phyloP scores from a whole-genome alignment of 2,113 vertebrate genomes.

The cat (Felis catus) region DNA sequence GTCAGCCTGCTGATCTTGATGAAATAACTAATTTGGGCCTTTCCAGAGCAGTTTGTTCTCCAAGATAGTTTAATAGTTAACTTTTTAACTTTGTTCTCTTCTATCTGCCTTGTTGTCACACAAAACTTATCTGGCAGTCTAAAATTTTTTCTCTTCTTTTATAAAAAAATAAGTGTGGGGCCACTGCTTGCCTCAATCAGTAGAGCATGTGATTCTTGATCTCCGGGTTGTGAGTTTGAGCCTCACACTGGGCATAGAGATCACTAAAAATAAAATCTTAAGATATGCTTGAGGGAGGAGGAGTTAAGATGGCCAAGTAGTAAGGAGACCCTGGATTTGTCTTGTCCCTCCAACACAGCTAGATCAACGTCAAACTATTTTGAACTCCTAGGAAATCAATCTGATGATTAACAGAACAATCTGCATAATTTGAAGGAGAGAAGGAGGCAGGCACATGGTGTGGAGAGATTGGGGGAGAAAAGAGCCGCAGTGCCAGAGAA shows the following conservation, averaged over 20 bases:
- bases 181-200: neutral
- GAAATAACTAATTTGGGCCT: neutral
- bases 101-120: neutral
- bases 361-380: too few relatives aligned
- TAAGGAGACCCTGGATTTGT: too few relatives aligned
- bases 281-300: too few relatives aligned
- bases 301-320: too few relatives aligned
- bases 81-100: neutral
- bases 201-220: neutral
- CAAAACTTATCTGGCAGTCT: neutral
- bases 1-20: neutral
- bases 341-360: too few relatives aligned
- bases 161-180: neutral
- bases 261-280: too few relatives aligned
- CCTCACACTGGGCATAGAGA: neutral
- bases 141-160: neutral
- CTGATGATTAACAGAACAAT: too few relatives aligned
- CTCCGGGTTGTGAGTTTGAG: neutral
- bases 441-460: too few relatives aligned
- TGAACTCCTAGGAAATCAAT: too few relatives aligned
- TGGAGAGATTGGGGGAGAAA: too few relatives aligned
- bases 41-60: neutral
- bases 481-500: too few relatives aligned
- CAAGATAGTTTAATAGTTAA: neutral
- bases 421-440: too few relatives aligned